phyloP scores from a whole-genome alignment of 2,113 vertebrate species.

The Oreochromis niloticus region DNA sequence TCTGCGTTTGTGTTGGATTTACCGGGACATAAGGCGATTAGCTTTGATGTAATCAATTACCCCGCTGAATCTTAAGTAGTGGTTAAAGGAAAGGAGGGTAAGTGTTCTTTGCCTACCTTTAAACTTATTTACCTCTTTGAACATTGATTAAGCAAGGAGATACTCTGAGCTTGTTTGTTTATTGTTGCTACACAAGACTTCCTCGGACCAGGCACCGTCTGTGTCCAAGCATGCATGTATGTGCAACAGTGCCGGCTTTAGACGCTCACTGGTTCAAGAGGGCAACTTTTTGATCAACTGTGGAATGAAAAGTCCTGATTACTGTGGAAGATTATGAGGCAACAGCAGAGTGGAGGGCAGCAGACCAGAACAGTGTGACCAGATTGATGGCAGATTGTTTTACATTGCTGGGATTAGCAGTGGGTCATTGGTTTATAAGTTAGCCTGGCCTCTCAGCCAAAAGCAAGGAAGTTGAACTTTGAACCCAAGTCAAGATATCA shows the following conservation, averaged over 20 bases:
- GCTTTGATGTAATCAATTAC: slow-evolving; percentile 36
- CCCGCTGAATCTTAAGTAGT: background rate
- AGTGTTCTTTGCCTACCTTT: slow-evolving; percentile 6
- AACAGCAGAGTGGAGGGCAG: background rate
- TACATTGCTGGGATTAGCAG: slow-evolving; percentile 35
- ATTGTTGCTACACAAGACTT: background rate
- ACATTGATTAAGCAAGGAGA: background rate
- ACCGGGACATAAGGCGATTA: slow-evolving; percentile 17
- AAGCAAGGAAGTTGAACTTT: slow-evolving; percentile 38
- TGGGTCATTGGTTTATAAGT: slow-evolving; percentile 23
- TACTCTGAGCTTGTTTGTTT: background rate
- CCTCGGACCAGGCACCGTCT: background rate
- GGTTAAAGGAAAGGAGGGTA: slow-evolving; percentile 26
- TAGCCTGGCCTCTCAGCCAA: slow-evolving; percentile 6
- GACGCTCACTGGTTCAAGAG: background rate
- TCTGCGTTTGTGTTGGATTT: slow-evolving; percentile 36
- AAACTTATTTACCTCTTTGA: background rate
- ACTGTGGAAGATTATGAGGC: slow-evolving; percentile 19
- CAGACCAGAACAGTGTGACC: slow-evolving; percentile 35
- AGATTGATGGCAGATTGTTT: slow-evolving; percentile 58
- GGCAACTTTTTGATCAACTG: slow-evolving; percentile 14
- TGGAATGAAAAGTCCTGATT: slow-evolving; percentile 27
- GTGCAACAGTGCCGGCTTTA: background rate
- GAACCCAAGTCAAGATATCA: background rate
- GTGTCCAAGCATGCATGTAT: background rate